Evolutionary conservation across 2,888 invertebrate genomes (phyloP).

Genomic region (Agonopterix subpropinquella): DNA sequence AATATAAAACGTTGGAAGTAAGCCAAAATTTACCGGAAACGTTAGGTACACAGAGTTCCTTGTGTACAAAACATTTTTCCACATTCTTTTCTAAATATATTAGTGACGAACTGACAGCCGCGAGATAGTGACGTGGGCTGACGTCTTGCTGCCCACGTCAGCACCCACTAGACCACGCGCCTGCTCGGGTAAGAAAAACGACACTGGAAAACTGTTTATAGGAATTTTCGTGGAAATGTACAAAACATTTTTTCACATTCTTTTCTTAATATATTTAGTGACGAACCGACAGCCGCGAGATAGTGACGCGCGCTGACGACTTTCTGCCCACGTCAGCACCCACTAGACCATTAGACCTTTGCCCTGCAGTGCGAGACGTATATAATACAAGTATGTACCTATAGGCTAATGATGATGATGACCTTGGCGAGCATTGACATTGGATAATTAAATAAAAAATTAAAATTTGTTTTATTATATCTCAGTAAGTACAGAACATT

Average conservation of each 20-base stretch:
- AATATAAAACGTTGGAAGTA: conserved; percentile 23
- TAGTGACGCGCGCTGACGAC: conserved; percentile 58
- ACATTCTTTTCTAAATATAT: conserved; percentile 67
- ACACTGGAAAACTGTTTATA: too few relatives aligned
- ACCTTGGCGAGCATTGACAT: too few relatives aligned
- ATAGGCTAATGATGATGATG: too few relatives aligned
- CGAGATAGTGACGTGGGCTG: conserved; percentile 48
- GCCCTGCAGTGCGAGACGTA: too few relatives aligned
- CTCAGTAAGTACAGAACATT: too few relatives aligned
- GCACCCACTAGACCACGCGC: conserved; percentile 57
- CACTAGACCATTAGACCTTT: conserved; percentile 38
- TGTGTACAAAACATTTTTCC: conserved; percentile 43
- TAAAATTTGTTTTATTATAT: too few relatives aligned
- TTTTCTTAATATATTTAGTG: conserved; percentile 63
- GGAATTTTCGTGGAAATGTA: conserved; percentile 11
- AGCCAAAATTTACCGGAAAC: conserved; percentile 57
- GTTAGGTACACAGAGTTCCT: conserved; percentile 32
- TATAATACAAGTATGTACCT: too few relatives aligned
- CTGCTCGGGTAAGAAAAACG: not conserved
- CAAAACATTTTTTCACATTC: conserved; percentile 53
- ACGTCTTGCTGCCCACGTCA: conserved; percentile 53
- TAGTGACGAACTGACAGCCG: conserved; percentile 39
- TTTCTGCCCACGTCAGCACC: conserved; percentile 48
- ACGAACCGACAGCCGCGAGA: conserved; percentile 29
- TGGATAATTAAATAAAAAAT: too few relatives aligned